Conservation (phyloP, 2,113 vertebrate genomes). For the Pitta sordida region DNA sequence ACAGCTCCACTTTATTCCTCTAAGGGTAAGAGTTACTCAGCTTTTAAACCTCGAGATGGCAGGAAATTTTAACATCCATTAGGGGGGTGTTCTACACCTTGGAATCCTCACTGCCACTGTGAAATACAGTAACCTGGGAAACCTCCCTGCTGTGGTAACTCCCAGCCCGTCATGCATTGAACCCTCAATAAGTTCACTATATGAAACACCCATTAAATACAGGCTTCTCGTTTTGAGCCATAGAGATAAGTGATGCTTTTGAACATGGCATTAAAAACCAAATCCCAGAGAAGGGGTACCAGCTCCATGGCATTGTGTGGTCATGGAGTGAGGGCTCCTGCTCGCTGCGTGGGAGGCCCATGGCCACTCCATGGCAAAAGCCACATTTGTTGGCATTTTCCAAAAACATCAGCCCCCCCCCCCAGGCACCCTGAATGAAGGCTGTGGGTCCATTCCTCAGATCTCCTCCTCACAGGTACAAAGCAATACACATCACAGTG, state of each 20-base stretch:
- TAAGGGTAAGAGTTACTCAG: background rate
- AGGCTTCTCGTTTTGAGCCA: background rate
- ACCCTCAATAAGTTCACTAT: background rate
- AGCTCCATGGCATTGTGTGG: background rate
- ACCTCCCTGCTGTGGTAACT: background rate
- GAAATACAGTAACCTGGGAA: background rate
- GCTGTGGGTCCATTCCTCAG: background rate
- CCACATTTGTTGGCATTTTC: fast-evolving
- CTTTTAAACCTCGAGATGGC: background rate
- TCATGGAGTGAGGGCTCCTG: fast-evolving
- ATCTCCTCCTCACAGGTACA: background rate
- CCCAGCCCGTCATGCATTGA: background rate
- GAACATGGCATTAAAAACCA: background rate
- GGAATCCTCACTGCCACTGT: background rate
- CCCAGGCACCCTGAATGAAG: background rate
- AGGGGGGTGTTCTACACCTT: background rate
- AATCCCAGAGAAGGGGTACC: too few species aligned
- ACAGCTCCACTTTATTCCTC: background rate
- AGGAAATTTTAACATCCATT: too few species aligned
- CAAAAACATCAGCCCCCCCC: background rate
- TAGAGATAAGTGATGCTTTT: background rate
- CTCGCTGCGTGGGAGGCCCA: background rate
- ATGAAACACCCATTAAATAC: background rate
- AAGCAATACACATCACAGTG: background rate
- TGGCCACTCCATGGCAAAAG: fast-evolving